phyloP scores from a whole-genome alignment of 2,113 vertebrate genomes.

The Noctilio leporinus region DNA sequence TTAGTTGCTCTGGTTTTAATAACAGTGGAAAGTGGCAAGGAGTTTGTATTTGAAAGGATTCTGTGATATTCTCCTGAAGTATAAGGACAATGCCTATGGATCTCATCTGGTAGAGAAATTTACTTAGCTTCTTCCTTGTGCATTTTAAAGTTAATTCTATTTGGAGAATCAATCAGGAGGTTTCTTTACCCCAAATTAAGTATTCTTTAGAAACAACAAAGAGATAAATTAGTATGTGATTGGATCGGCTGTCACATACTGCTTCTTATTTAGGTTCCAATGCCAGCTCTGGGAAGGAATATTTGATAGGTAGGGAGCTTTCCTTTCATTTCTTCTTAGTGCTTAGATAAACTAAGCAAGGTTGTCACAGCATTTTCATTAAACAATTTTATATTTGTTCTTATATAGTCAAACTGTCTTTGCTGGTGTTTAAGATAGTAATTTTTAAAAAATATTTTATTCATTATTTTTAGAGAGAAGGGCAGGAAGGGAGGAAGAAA shows the following conservation, averaged over 20 bases:
- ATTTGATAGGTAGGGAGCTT: background rate
- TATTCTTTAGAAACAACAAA: slow-evolving; percentile 35
- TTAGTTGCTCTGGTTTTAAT: background rate
- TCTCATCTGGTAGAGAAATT: background rate
- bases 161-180: slow-evolving; percentile 14
- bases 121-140: slow-evolving; percentile 23
- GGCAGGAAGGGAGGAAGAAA: too few species aligned
- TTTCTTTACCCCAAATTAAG: background rate
- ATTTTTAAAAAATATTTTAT: too few species aligned
- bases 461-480: too few species aligned
- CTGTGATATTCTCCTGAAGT: background rate
- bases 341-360: slow-evolving; percentile 14
- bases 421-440: slow-evolving; percentile 33
- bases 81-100: background rate
- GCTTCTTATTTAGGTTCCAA: background rate
- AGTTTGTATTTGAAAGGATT: background rate
- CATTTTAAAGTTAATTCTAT: slow-evolving; percentile 48
- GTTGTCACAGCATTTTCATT: background rate
- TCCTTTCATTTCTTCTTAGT: slow-evolving; percentile 9
- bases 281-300: background rate
- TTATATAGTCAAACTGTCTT: background rate
- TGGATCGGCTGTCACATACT: background rate
- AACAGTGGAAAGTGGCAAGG: background rate
- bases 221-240: slow-evolving; percentile 39
- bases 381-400: slow-evolving; percentile 35